phyloP scores from a whole-genome alignment of 2,888 invertebrate genomes.

The Digitonthophagus gazella region DNA sequence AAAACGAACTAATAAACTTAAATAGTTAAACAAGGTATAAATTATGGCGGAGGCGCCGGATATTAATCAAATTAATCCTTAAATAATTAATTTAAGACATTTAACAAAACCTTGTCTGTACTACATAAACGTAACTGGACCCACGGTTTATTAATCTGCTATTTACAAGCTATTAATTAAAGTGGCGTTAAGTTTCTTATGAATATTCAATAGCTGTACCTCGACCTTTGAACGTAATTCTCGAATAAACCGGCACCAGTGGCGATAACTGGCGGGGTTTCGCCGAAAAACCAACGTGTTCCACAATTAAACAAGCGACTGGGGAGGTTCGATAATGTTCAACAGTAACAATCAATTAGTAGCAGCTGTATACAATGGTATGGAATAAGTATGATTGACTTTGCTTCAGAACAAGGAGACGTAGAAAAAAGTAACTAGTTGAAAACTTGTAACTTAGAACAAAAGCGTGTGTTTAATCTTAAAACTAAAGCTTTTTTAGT shows the following conservation, averaged over 20 bases:
- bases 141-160: constrained; percentile 39
- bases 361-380: neutral
- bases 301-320: neutral
- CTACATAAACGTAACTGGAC: neutral
- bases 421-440: too few relatives aligned
- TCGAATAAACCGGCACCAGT: neutral
- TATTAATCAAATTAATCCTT: neutral
- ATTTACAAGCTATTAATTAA: constrained; percentile 43
- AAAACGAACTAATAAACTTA: too few relatives aligned
- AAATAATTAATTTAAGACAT: neutral
- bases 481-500: too few relatives aligned
- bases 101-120: neutral
- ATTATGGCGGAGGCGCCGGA: neutral
- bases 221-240: neutral
- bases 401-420: too few relatives aligned
- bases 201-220: constrained; percentile 39
- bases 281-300: neutral
- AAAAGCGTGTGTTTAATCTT: too few relatives aligned
- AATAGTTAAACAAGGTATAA: too few relatives aligned
- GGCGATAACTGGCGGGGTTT: too few relatives aligned
- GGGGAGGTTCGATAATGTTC: neutral
- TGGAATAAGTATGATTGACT: too few relatives aligned
- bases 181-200: constrained; percentile 38
- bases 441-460: too few relatives aligned
- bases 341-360: neutral